Conservation (phyloP, 2,113 vertebrate genomes). For the Oryzias woworae region DNA sequence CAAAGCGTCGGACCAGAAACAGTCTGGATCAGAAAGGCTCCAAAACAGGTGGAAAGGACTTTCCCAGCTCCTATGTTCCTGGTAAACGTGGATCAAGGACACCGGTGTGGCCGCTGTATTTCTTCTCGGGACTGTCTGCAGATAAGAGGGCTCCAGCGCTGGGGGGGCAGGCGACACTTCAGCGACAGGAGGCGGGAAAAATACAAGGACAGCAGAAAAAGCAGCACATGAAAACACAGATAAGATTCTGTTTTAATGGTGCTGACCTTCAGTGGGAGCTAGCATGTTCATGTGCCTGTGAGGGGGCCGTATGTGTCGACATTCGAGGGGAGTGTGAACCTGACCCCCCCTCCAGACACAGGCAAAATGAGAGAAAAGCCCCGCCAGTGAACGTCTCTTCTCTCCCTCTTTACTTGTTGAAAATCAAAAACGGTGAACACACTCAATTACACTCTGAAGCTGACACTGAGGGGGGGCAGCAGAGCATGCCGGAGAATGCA, state of each 20-base stretch:
- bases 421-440: conserved; percentile 57
- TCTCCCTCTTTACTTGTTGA: conserved; percentile 38
- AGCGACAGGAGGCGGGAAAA: conserved; percentile 60
- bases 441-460: conserved; percentile 62
- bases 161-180: conserved; percentile 42
- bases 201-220: conserved; percentile 56
- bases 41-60: conserved; percentile 16
- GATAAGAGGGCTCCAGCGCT: conserved; percentile 49
- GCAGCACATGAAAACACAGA: conserved; percentile 59
- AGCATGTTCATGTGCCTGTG: conserved; percentile 28
- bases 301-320: conserved; percentile 11
- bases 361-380: neutral
- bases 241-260: conserved; percentile 60
- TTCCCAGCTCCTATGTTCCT: neutral
- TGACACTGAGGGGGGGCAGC: conserved; percentile 54
- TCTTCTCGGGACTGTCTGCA: conserved; percentile 46
- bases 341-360: conserved; percentile 2
- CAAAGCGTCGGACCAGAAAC: too few relatives aligned
- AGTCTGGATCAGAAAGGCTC: too few relatives aligned
- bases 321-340: conserved; percentile 37
- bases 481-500: conserved; percentile 73
- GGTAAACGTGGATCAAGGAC: conserved; percentile 36
- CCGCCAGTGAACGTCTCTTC: conserved; percentile 14
- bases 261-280: conserved; percentile 66
- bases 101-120: conserved; percentile 24